Evolutionary conservation across 1,140 invertebrate genomes (phyloP).

Genomic region (Drosophila seguyi): DNA sequence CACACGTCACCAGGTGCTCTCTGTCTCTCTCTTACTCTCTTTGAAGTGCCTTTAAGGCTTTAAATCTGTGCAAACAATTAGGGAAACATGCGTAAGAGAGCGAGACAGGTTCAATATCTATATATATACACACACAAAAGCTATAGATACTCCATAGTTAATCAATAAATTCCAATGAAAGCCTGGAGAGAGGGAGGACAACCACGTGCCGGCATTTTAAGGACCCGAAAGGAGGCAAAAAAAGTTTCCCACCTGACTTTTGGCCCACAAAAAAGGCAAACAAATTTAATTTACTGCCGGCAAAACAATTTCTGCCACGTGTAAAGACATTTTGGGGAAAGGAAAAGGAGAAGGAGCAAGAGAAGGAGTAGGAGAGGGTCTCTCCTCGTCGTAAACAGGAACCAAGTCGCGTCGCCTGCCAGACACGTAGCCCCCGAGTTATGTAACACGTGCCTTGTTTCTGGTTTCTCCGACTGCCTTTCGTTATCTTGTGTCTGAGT

Average conservation of each 20-base stretch:
- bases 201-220: conserved; percentile 66
- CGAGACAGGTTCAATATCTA: conserved; percentile 12
- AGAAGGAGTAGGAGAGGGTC: background rate
- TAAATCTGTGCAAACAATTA: conserved; percentile 46
- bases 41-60: conserved; percentile 20
- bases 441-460: conserved; percentile 72
- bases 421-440: conserved; percentile 74
- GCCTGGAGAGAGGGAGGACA: conserved; percentile 20
- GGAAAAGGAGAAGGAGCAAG: background rate
- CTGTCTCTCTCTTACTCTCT: too few relatives aligned
- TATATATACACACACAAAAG: conserved; percentile 14
- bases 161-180: conserved; percentile 66
- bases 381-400: conserved; percentile 23
- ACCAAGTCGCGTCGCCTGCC: conserved; percentile 56
- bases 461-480: conserved; percentile 28
- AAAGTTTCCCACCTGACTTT: conserved; percentile 10
- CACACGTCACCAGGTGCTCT: conserved; percentile 16
- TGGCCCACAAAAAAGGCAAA: conserved; percentile 48
- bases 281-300: conserved; percentile 79
- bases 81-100: conserved; percentile 11
- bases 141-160: conserved; percentile 38
- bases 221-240: conserved; percentile 8
- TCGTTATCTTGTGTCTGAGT: conserved; percentile 23
- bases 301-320: conserved; percentile 80
- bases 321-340: conserved; percentile 40